A percentile compares a stretch with the other conserved stretches of the same genome.
Conservation (phyloP, 2,113 vertebrate species). For the Varanus komodoensis region DNA sequence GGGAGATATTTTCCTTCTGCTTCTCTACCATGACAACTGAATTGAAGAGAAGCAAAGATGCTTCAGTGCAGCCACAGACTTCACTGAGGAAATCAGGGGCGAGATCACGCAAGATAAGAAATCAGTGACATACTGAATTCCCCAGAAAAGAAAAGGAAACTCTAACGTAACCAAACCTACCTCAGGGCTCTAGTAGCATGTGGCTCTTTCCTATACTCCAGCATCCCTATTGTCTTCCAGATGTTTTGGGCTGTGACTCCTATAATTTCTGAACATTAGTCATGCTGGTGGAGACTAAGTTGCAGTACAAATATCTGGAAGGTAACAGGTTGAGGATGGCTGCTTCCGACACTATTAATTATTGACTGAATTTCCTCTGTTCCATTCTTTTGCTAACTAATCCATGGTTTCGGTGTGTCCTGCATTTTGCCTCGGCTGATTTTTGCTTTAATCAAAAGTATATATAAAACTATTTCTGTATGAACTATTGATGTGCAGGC, state of each 20-base stretch:
- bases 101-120: background rate
- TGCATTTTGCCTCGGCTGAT: background rate
- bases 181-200: background rate
- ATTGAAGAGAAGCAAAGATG: background rate
- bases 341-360: background rate
- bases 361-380: background rate
- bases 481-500: too few relatives aligned
- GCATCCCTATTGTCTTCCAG: too few relatives aligned
- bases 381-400: background rate
- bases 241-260: too few relatives aligned
- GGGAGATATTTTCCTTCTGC: background rate
- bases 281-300: too few relatives aligned
- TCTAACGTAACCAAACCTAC: too few relatives aligned
- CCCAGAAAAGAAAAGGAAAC: background rate
- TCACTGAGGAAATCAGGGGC: background rate
- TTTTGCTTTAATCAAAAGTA: background rate
- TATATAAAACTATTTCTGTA: too few relatives aligned
- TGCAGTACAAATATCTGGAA: too few relatives aligned
- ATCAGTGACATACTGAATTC: background rate
- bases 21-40: background rate
- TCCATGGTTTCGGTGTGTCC: background rate
- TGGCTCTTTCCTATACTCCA: background rate
- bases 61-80: background rate
- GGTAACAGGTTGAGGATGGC: too few relatives aligned
- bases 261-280: too few relatives aligned